Evolutionary conservation across 1,140 invertebrate species (phyloP).

Genomic region (Calephelis nemesis): DNA sequence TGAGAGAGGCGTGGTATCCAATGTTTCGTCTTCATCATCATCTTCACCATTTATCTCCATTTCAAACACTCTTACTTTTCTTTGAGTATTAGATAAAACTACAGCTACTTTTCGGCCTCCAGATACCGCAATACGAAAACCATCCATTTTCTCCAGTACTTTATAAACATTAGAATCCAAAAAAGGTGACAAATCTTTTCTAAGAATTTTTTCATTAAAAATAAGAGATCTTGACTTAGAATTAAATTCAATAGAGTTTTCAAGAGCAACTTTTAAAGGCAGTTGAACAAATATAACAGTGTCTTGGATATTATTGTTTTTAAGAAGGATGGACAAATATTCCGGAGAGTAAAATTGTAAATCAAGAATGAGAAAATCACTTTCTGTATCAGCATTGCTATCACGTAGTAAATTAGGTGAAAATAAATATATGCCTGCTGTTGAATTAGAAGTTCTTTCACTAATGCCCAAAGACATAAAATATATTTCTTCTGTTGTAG

Average conservation of each 20-base stretch:
- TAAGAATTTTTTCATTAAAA: conserved; percentile 74
- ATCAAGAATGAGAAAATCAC: conserved; percentile 80
- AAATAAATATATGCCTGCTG: conserved; percentile 57
- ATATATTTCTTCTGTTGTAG: conserved; percentile 55
- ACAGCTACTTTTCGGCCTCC: conserved; percentile 93
- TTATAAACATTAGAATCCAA: conserved; percentile 76
- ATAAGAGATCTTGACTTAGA: conserved; percentile 73
- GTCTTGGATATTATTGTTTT: conserved; percentile 78
- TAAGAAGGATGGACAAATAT: conserved; percentile 87
- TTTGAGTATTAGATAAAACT: conserved; percentile 87
- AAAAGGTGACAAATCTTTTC: conserved; percentile 75
- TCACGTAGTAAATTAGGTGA: conserved; percentile 57
- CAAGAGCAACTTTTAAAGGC: conserved; percentile 75
- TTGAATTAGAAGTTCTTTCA: conserved; percentile 48
- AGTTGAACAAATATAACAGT: conserved; percentile 84
- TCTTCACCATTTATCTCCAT: conserved; percentile 96
- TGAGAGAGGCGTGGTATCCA: conserved; percentile 69
- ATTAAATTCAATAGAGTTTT: conserved; percentile 70
- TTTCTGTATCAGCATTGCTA: conserved; percentile 48
- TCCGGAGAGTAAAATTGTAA: conserved; percentile 91
- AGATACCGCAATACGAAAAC: conserved; percentile 89
- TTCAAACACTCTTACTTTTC: conserved; percentile 92
- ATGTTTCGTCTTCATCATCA: conserved; percentile 87
- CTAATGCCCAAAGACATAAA: conserved; percentile 67
- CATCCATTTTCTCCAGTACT: conserved; percentile 87